These are phyloP conservation scores for Bombus balteatus DNA, from an alignment of 1,140 invertebrate genomes.

Conservation along the genomic window DNA sequence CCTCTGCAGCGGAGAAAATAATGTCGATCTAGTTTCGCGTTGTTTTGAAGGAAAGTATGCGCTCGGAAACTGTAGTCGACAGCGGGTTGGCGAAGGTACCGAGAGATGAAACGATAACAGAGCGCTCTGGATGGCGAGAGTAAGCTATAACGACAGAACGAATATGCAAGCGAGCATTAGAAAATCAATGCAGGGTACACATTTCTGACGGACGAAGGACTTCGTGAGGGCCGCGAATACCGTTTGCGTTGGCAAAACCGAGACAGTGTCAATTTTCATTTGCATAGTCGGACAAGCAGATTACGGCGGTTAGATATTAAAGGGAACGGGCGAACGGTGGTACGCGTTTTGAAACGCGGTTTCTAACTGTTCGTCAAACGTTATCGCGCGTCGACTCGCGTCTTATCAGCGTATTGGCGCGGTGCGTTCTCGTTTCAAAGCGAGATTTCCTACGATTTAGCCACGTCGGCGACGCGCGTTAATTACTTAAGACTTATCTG, in stretches of 20 bases:
- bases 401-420: neutral
- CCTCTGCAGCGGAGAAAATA: neutral
- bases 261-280: neutral
- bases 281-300: neutral
- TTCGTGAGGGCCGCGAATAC: no score
- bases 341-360: neutral
- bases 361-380: neutral
- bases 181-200: neutral
- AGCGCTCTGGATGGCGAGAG: no score
- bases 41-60: neutral
- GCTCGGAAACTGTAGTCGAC: neutral
- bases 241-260: neutral
- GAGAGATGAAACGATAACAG: no score
- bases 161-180: neutral
- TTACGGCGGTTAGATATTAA: neutral
- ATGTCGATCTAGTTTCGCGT: neutral
- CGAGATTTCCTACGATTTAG: constrained; percentile 7
- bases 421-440: neutral
- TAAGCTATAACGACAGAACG: neutral
- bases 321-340: neutral
- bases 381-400: neutral
- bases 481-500: constrained; percentile 30
- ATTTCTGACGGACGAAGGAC: neutral
- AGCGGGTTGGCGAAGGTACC: no score
- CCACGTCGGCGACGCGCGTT: neutral